Evolutionary conservation across 2,888 invertebrate species (phyloP), one percentile per base, ranked within the genome.

Genomic region (Campoplex capitator): DNA sequence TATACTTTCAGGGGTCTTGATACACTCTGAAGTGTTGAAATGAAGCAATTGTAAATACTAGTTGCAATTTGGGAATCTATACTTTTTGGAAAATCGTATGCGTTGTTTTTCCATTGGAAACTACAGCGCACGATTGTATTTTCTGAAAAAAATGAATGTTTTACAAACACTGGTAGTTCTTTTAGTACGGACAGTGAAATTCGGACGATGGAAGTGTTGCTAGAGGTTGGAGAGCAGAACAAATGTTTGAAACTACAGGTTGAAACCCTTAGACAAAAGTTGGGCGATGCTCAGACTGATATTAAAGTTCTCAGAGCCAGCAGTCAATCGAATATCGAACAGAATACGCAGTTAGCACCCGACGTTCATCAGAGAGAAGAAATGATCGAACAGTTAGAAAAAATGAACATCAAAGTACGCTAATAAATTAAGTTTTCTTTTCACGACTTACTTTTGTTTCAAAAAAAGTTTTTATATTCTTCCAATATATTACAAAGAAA

Each of bases 271-370:
- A 96, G 96, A 90, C 97, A 97, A 91, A 97, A 97, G 91, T 95
- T 98, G 51, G 95, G 95, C 11, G 97, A 97, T 91, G 95, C 97
- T 35, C 95, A 96, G 88, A 96, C 96, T n/a, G 97, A 97, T 91
- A 96, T 97, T 86, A 95, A 96, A 91, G 96, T 96, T 54, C 91
- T 97, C n/a, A 95, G 97, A 73, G 95, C 95, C 68, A 90, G 92
- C 90, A 90, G 92, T 87, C 85, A 83, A 62, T 95, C 89, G 87
- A 95, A 86, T 65, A 86, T 87, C 51, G 91, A 91, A 83, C 90
- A 84, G 54, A 91, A 88, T 18, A 87, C 86, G 18, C 89, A 90
- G 88, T 86, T 89, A 32, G 94, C 94, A 83, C 95, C 96, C 88
- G 95, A 95, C 1, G 94, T 95, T 73, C 96, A 97, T 92, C 96